Evolutionary conservation across 2,888 invertebrate species (phyloP).

Genomic region (Psococerastis gibbosa): DNA sequence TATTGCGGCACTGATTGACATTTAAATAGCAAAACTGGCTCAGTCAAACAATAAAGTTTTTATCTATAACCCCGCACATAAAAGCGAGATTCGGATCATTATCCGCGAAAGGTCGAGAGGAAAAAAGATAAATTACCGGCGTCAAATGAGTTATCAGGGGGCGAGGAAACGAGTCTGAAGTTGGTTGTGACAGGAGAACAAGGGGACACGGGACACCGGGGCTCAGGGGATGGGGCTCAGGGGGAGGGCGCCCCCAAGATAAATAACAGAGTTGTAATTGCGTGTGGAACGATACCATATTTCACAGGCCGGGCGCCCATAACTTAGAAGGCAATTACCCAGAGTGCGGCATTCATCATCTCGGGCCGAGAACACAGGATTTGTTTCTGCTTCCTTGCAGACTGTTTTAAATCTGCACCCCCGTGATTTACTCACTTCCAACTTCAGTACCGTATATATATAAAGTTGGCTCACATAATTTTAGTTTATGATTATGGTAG

Average conservation of each 20-base stretch:
- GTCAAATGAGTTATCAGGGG: not conserved
- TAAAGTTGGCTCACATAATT: no score
- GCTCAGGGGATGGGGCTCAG: not conserved
- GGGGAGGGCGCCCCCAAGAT: constrained; percentile 7
- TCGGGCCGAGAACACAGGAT: constrained; percentile 2
- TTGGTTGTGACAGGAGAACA: no score
- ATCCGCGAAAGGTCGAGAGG: not conserved
- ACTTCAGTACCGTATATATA: no score
- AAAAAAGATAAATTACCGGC: not conserved
- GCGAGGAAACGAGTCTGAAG: no score
- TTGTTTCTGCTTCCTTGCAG: constrained; percentile 4
- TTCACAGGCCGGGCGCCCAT: constrained; percentile 36
- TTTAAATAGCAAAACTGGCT: no score
- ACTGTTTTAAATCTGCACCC: constrained; percentile 5
- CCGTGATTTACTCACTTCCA: not conserved
- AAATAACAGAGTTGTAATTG: constrained; percentile 26
- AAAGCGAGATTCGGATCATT: not conserved
- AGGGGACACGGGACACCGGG: no score
- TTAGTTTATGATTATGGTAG: no score
- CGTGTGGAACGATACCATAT: constrained; percentile 37
- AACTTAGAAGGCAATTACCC: constrained; percentile 39
- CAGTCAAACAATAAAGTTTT: no score
- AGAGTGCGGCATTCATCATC: constrained; percentile 37
- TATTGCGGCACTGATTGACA: no score
- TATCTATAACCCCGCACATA: no score